phyloP scores from a whole-genome alignment of 2,888 invertebrate species.

The Heteromyza rotundicornis region DNA sequence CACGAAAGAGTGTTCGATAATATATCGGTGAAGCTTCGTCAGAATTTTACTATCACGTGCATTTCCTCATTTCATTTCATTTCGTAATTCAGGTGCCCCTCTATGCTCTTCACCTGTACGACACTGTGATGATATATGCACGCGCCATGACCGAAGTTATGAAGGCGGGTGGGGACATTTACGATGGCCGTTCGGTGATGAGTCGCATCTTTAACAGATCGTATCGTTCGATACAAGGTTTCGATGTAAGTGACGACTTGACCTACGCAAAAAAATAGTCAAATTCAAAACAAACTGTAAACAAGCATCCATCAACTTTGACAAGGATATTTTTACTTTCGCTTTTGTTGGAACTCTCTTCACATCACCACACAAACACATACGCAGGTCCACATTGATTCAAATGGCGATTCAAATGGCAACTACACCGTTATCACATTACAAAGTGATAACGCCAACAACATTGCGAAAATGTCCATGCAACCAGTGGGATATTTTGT shows the following conservation, averaged over 20 bases:
- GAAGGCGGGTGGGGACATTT: conserved; percentile 70
- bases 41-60: no score
- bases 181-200: conserved; percentile 79
- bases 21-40: conserved; percentile 66
- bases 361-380: neutral
- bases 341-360: neutral
- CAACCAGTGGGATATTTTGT: conserved; percentile 80
- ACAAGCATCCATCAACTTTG: neutral
- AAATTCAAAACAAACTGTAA: neutral
- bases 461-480: conserved; percentile 71
- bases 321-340: neutral
- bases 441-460: conserved; percentile 66
- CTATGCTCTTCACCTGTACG: conserved; percentile 84
- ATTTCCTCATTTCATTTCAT: neutral
- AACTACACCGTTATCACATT: conserved; percentile 88
- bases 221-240: conserved; percentile 79
- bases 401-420: conserved; percentile 88
- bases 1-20: conserved; percentile 77
- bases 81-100: conserved; percentile 71
- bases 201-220: conserved; percentile 77
- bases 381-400: conserved; percentile 82
- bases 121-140: conserved; percentile 87
- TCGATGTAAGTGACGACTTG: conserved; percentile 67
- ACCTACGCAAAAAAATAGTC: neutral
- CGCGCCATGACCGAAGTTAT: conserved; percentile 79